Base-by-base conservation (phyloP, 2,888 invertebrate genomes). In the Vanessa cardui region DNA sequence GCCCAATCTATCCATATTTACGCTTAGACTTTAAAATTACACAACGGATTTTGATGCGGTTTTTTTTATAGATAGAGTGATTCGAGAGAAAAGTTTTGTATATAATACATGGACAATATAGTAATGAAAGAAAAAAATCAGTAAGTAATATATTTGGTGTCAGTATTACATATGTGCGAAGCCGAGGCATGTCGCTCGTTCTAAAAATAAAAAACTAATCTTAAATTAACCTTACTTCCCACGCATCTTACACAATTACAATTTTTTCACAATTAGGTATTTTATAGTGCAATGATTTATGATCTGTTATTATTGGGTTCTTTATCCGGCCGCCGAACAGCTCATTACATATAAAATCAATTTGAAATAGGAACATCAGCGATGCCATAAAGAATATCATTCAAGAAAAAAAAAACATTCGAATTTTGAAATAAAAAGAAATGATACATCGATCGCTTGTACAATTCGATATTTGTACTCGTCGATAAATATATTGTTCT, bases 251-350 rank as follows among this genome's bases (percentile, higher is more conserved):
- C 26, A 64, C 58, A 66, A 65, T 71, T 67, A 65, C 60, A 62
- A 66, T 68, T 68, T 68, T 66, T 61, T 52, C 45, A 68, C 62
- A 58, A 71, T 67, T 64, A 71, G 31, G 60, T 63, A 65, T 61
- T 74, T 71, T 66, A 69, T 62, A 52, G 67, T 66, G 9, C 26
- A 61, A 70, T 76, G 76, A 76, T 76, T 75, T 75, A 76, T 76
- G 67, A 67, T 71, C 62, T 71, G 64, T 70, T 68, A 54, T 62
- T 58, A 62, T 68, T 56, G 66, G 69, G 59, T 58, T 64, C 72
- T 70, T 70, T 76, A 74, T 73, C 72, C 64, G 60, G 69, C 72
- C 72, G 75, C 50, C 52, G 49, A 15, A 31, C 26, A 64, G 62
- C 72, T 72, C 70, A 69, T 73, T 76, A 73, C 73, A 68, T 56